phyloP scores from a whole-genome alignment of 2,888 invertebrate species.

The Cosmia trapezina region DNA sequence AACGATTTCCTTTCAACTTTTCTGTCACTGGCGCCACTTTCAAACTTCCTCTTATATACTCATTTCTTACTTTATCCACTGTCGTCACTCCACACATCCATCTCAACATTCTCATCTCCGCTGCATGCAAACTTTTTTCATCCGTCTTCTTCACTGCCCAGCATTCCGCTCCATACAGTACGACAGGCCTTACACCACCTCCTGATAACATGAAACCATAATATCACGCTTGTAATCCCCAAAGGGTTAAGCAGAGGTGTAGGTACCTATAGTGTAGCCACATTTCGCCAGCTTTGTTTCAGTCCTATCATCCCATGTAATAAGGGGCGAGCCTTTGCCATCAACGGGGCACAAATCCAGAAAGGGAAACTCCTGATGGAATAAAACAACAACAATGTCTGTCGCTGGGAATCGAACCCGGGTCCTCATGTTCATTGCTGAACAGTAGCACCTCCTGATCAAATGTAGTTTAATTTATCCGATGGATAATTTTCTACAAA shows the following conservation, averaged over 20 bases:
- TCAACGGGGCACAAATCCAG: background rate
- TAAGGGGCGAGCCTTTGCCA: background rate
- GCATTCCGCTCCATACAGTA: too few species aligned
- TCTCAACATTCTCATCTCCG: too few species aligned
- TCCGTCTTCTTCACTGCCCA: too few species aligned
- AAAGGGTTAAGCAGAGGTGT: background rate
- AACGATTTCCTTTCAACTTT: too few species aligned
- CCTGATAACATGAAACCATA: background rate
- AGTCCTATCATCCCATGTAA: too few species aligned
- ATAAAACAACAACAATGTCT: background rate
- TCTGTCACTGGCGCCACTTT: too few species aligned
- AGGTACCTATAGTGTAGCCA: background rate
- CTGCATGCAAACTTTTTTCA: too few species aligned
- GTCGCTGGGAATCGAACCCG: background rate
- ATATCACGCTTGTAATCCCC: background rate
- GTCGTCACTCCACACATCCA: too few species aligned
- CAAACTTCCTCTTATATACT: too few species aligned
- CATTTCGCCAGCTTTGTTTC: background rate
- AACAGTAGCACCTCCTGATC: background rate
- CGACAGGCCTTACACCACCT: too few species aligned
- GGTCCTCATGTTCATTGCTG: background rate
- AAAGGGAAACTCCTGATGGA: background rate
- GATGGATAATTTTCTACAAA: too few species aligned
- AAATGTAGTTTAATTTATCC: background rate
- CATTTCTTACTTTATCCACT: too few species aligned